Base-by-base conservation (phyloP, 1,140 invertebrate species). In the Reticulitermes speratus region DNA sequence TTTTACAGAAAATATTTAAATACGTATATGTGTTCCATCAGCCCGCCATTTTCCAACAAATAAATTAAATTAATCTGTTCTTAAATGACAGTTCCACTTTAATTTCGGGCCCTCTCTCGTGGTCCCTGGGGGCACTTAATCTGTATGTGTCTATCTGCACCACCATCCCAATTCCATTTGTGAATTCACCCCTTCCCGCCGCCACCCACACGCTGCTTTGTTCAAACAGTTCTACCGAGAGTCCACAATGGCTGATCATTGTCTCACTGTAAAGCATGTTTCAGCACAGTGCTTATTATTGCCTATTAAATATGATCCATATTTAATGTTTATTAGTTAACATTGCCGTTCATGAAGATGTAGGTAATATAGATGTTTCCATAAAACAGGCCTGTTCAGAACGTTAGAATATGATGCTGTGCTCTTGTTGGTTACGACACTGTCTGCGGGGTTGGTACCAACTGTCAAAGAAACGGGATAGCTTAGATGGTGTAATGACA, bases 71-170 rank as follows among this genome's bases (percentile, higher is more conserved):
- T 30, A n/a, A 75, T 75, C 25, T 75, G 25, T 30, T 30, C 1
- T 75, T 75, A 75, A 75, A 75, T 75, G 65, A 30, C 65, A 75
- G 25, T 75, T 75, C 65, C 65, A 75, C 65, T 75, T 75, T 75
- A 75, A 75, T 75, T 75, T 75, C 65, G n/a, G n/a, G 5, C n/a
- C 65, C 65, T 6, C 25, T 25, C n/a, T 25, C 65, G 5, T 30
- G 9, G 25, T 12, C 65, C 65, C 65, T 16, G 25, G n/a, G n/a
- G 65, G 65, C 65, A 75, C 65, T 75, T 75, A 75, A 75, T 75
- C 65, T 75, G 65, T 75, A 75, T 75, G 65, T 75, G 25, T 75
- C 65, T 75, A 75, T 75, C 65, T 30, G 65, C 25, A 30, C 65
- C 65, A 75, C 65, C n/a, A 16, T 19, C 59, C 59, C 59, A 23